Evolutionary conservation across 2,888 invertebrate genomes (phyloP).

Genomic region (Brenthis daphne): DNA sequence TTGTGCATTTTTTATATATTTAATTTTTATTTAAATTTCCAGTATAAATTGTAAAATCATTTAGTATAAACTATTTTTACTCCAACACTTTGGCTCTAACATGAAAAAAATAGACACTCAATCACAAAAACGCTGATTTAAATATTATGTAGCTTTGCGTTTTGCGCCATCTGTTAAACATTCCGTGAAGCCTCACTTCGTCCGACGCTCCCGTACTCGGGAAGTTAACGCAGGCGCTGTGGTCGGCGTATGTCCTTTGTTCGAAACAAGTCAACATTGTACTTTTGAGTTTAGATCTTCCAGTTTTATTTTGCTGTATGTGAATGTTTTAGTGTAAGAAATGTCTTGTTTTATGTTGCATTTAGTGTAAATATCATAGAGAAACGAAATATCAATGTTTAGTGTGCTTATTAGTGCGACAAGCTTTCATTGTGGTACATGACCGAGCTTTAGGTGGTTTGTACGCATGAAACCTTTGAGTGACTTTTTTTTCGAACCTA

Average conservation of each 20-base stretch:
- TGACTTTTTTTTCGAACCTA: conserved; percentile 86
- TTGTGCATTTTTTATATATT: no score
- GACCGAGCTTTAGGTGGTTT: conserved; percentile 73
- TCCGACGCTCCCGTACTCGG: conserved; percentile 68
- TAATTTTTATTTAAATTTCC: no score
- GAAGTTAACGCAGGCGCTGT: conserved; percentile 79
- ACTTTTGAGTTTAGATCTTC: conserved; percentile 70
- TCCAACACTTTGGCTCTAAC: not conserved
- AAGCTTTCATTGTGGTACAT: conserved; percentile 69
- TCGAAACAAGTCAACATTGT: conserved; percentile 82
- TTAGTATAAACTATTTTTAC: not conserved
- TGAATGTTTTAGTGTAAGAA: conserved; percentile 60
- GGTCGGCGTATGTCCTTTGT: conserved; percentile 81
- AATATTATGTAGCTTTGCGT: conserved; percentile 31
- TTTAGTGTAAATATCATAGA: conserved; percentile 50
- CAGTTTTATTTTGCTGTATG: conserved; percentile 56
- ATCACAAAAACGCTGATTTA: conserved; percentile 18
- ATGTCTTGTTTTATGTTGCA: conserved; percentile 55
- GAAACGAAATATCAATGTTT: conserved; percentile 54
- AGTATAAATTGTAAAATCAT: no score
- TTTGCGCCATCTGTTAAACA: conserved; percentile 69
- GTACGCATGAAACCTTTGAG: conserved; percentile 86
- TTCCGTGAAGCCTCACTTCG: conserved; percentile 50
- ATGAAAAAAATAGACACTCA: conserved; percentile 4
- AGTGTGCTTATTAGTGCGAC: conserved; percentile 55